These are phyloP conservation scores for Paratilapia polleni DNA, from an alignment of 2,113 vertebrate genomes.

Conservation along the genomic window DNA sequence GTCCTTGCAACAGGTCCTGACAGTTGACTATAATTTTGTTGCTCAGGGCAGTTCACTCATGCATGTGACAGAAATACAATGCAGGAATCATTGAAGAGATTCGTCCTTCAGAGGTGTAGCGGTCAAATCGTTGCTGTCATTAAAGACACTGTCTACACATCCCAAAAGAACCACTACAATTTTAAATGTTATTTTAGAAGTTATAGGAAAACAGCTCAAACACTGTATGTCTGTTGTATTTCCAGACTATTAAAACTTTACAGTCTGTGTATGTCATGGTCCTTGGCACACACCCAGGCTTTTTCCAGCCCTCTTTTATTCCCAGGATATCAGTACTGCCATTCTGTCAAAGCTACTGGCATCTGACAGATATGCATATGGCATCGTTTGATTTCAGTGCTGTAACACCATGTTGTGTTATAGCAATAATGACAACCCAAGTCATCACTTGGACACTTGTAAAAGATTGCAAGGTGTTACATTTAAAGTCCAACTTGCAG, in stretches of 20 bases:
- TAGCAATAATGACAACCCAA: neutral
- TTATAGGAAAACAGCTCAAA: neutral
- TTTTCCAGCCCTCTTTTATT: neutral
- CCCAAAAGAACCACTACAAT: neutral
- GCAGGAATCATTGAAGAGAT: neutral
- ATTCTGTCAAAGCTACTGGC: neutral
- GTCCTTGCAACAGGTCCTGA: neutral
- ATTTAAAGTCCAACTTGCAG: neutral
- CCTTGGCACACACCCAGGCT: neutral
- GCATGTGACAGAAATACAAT: neutral
- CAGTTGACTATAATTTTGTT: neutral
- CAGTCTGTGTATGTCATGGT: neutral
- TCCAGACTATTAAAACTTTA: slow-evolving; percentile 12
- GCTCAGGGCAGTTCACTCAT: neutral
- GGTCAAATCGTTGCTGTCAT: neutral
- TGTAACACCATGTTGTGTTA: neutral
- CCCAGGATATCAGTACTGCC: neutral
- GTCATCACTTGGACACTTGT: neutral
- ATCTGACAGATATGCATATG: neutral
- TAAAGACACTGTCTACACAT: neutral
- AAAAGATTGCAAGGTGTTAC: neutral
- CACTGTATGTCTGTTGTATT: neutral
- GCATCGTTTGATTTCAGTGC: neutral
- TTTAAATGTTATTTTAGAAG: neutral
- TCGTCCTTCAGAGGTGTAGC: neutral